Conservation (phyloP, 2,888 invertebrate genomes). For the Anagyrus pseudococci region DNA sequence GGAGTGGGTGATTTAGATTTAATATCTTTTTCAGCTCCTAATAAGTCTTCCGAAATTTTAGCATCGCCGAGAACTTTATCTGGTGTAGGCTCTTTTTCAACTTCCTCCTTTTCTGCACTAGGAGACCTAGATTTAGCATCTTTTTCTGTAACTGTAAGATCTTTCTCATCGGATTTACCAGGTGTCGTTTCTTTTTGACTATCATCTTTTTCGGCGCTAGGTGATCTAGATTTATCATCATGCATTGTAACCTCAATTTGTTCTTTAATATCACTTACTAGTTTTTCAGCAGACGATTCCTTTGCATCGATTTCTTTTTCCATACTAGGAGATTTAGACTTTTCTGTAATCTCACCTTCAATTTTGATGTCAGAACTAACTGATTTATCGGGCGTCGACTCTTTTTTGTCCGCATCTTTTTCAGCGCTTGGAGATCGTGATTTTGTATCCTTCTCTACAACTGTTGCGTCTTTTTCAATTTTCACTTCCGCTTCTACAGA, state of each 20-base stretch:
- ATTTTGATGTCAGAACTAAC: not conserved
- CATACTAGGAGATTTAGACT: slow-evolving; percentile 39
- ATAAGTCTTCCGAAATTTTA: not conserved
- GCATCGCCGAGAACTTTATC: not conserved
- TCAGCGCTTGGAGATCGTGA: slow-evolving; percentile 34
- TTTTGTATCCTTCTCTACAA: slow-evolving; percentile 3
- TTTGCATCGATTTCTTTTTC: slow-evolving; percentile 10
- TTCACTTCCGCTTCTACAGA: not conserved
- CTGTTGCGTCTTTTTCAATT: too few species aligned
- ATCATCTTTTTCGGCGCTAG: slow-evolving; percentile 16
- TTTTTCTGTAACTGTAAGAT: not conserved
- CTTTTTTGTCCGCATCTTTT: slow-evolving; percentile 21
- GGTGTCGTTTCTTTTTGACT: not conserved
- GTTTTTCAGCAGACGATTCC: slow-evolving; percentile 7
- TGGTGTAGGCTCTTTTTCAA: not conserved
- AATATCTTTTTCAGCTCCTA: not conserved
- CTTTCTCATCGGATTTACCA: not conserved
- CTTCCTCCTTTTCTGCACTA: slow-evolving; percentile 8
- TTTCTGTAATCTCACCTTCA: slow-evolving; percentile 12
- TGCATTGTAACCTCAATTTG: not conserved
- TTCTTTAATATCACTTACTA: not conserved
- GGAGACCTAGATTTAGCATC: slow-evolving; percentile 29
- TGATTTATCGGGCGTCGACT: not conserved
- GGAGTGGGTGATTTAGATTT: not conserved
- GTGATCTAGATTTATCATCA: slow-evolving; percentile 26